A percentile compares a stretch with the other conserved stretches of the same genome.
Evolutionary conservation across 2,113 vertebrate species (phyloP).

Genomic region (Diphyllodes magnificus): DNA sequence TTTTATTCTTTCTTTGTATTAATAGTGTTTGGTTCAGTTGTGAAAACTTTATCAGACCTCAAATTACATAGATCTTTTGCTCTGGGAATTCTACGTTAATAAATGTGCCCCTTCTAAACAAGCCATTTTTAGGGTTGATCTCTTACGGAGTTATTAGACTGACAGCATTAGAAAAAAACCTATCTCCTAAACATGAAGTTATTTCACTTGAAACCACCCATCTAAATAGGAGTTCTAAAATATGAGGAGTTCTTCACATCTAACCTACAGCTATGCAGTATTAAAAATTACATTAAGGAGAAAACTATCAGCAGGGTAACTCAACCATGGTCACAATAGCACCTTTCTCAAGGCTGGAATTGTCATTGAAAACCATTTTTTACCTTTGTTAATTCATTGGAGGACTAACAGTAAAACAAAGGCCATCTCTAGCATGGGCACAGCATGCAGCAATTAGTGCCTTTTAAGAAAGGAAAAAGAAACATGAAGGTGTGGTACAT

Average conservation of each 20-base stretch:
- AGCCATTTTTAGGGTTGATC: neutral
- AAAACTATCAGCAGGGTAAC: conserved; percentile 55
- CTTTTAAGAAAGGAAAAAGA: conserved; percentile 32
- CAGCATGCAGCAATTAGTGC: neutral
- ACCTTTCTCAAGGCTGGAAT: conserved; percentile 63
- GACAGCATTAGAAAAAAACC: neutral
- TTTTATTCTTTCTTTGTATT: neutral
- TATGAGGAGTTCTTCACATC: neutral
- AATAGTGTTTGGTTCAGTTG: neutral
- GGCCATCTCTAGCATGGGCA: conserved; percentile 25
- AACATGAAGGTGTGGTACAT: neutral
- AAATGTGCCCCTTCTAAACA: neutral
- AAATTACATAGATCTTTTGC: neutral
- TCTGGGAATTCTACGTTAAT: neutral
- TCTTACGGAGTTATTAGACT: neutral
- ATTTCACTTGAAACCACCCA: conserved; percentile 47
- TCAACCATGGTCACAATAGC: conserved; percentile 59
- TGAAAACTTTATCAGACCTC: neutral
- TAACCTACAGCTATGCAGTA: conserved; percentile 39
- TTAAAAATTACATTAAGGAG: conserved; percentile 62
- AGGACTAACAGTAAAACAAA: conserved; percentile 44
- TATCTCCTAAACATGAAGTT: neutral
- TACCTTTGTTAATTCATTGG: conserved; percentile 61
- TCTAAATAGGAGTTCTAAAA: conserved; percentile 53
- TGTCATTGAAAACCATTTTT: conserved; percentile 54